Base-by-base conservation (phyloP, 2,888 invertebrate species). In the Caenorhabditis virilis region DNA sequence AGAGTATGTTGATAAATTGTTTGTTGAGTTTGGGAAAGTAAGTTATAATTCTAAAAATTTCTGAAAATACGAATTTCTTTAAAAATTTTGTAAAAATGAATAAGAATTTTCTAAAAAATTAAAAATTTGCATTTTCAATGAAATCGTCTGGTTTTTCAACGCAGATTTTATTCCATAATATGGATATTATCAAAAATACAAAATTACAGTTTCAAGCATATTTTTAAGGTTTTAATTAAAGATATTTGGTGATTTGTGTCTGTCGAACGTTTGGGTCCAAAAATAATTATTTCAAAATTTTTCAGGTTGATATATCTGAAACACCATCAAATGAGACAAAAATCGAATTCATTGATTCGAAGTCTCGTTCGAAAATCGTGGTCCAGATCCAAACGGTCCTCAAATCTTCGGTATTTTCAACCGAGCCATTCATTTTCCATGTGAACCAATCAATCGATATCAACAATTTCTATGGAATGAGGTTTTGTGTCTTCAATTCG, bases 401-500 rank as follows among this genome's bases (percentile, higher is more conserved):
- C 13, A 53, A 65, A 47, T 53, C 71, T 2, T 56, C 58, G 0
- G 48, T 75, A 9, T 77, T 77, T 54, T 67, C 62, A 20, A 38
- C 48, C 11, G 64, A 66, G 23, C 77, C 77, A 16, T 77, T 75
- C 54, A 63, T 72, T 15, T 74, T 76, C 45, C 61, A 68, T 39
- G 69, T 77, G 9, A 70, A 75, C 25, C 60, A 69, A 25, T 43
- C 65, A 0, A 61, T 77, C n/a, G 56, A 69, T 30, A 68, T 65
- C 35, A 67, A 68, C 26, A 48, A 52, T 5, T 47, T 49, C 6
- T 77, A 78, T 49, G 77, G 78, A 42, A 65, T 78, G 60, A 35
- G 74, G 25, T 55, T 78, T 27, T 78, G 78, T 49, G 72, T 74
- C 0, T 72, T 70, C 26, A 76, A 76, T 20, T 65, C 60, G 11